These are phyloP conservation scores for Nomada ferruginata DNA, from an alignment of 2,888 invertebrate species.

Conservation along the genomic window DNA sequence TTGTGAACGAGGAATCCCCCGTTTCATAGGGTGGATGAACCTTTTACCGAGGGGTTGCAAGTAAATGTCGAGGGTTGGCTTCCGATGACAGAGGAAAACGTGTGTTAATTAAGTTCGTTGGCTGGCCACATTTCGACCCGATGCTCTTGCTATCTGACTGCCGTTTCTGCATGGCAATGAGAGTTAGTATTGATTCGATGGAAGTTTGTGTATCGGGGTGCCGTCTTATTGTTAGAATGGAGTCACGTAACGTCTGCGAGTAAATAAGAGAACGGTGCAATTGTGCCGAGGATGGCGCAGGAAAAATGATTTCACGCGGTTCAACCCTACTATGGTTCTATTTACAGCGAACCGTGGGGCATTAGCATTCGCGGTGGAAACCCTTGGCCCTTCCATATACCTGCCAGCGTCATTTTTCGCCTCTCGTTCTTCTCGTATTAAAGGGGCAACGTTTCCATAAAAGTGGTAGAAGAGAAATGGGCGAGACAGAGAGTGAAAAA, in stretches of 20 bases:
- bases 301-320: constrained; percentile 5
- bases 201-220: not conserved
- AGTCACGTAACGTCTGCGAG: constrained; percentile 8
- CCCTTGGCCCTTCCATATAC: constrained; percentile 26
- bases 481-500: not conserved
- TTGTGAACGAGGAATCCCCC: not conserved
- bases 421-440: constrained; percentile 39
- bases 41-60: constrained; percentile 4
- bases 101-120: not conserved
- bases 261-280: constrained; percentile 4
- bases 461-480: not conserved
- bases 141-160: not conserved
- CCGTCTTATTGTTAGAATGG: constrained; percentile 2
- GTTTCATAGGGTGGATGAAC: not conserved
- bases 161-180: not conserved
- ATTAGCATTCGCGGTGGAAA: constrained; percentile 48
- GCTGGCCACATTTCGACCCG: not conserved
- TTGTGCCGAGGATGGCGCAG: constrained; percentile 18
- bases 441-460: constrained; percentile 39
- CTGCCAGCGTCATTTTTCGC: constrained; percentile 50
- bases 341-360: constrained; percentile 37
- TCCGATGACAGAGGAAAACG: not conserved
- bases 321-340: constrained; percentile 26
- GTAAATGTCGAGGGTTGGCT: not conserved
- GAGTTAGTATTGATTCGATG: not conserved